Conservation (phyloP, 2,888 invertebrate species). For the Dyspetes luteomarginatus region DNA sequence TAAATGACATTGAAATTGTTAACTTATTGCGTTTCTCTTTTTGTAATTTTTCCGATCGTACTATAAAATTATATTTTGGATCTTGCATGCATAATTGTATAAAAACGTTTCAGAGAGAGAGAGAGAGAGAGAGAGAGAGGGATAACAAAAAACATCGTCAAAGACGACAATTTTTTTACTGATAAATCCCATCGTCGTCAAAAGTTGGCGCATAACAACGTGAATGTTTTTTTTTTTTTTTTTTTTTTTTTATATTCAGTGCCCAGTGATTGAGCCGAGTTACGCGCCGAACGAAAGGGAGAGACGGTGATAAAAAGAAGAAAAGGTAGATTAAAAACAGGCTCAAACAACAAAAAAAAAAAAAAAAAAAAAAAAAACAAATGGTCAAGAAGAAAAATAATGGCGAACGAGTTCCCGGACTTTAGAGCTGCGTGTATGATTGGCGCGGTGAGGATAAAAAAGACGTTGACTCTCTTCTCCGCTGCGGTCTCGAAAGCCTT, state of each 20-base stretch:
- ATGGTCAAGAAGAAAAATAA: conserved; percentile 52
- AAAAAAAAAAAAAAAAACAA: conserved; percentile 13
- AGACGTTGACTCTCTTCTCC: conserved; percentile 70
- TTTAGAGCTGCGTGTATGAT: conserved; percentile 39
- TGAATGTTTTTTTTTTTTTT: background rate
- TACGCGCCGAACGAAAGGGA: conserved; percentile 6
- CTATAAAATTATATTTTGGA: no score
- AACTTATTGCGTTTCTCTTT: no score
- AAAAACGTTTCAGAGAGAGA: no score
- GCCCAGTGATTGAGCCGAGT: conserved; percentile 13
- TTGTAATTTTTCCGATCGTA: no score
- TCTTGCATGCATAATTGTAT: no score
- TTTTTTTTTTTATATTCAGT: background rate
- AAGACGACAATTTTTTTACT: no score
- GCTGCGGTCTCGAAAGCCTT: conserved; percentile 59
- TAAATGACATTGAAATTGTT: no score
- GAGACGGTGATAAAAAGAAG: background rate
- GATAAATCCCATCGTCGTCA: no score
- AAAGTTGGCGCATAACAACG: no score
- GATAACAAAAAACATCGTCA: no score
- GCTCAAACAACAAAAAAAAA: conserved; percentile 1
- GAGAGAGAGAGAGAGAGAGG: no score
- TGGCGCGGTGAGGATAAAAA: conserved; percentile 70
- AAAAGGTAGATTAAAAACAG: background rate
- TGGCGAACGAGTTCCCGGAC: conserved; percentile 29